Percentiles rank a stretch among this genome's conserved stretches.
These are phyloP conservation scores for Myodes glareolus DNA, from an alignment of 2,113 vertebrate species.

Conservation along the genomic window DNA sequence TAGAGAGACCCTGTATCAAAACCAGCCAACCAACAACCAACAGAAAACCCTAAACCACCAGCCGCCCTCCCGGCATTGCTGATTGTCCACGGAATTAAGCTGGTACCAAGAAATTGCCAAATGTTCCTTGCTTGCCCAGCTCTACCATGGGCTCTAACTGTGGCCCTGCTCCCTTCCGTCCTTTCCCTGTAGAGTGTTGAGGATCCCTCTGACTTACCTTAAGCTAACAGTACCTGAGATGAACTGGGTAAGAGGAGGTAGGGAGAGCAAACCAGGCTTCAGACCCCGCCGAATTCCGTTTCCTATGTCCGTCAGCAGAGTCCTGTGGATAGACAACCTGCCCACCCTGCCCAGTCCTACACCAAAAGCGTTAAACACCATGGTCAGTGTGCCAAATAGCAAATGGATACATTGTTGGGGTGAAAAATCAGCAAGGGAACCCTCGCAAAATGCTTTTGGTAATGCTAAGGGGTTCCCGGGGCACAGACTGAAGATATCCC, in stretches of 20 bases:
- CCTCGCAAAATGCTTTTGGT: background rate
- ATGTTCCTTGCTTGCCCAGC: background rate
- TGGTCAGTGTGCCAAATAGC: rapidly evolving
- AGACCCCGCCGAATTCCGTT: background rate
- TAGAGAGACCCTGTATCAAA: background rate
- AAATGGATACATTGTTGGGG: too few relatives aligned
- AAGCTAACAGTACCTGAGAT: background rate
- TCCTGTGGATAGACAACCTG: background rate
- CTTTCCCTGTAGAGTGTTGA: background rate
- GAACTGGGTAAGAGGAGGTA: too few relatives aligned
- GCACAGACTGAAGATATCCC: too few relatives aligned
- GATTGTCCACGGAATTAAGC: slow-evolving; percentile 45
- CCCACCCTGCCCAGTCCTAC: background rate
- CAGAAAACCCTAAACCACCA: background rate
- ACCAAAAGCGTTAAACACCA: too few relatives aligned
- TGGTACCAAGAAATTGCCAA: background rate
- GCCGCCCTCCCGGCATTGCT: background rate
- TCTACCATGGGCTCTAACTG: background rate
- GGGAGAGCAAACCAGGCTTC: background rate
- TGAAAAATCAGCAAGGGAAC: background rate
- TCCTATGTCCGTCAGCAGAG: background rate
- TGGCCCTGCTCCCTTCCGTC: background rate
- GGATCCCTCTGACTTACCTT: background rate
- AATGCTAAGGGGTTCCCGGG: too few relatives aligned
- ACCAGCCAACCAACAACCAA: background rate